Base-by-base conservation (phyloP, 2,888 invertebrate species). In the Aspidiotus destructor region DNA sequence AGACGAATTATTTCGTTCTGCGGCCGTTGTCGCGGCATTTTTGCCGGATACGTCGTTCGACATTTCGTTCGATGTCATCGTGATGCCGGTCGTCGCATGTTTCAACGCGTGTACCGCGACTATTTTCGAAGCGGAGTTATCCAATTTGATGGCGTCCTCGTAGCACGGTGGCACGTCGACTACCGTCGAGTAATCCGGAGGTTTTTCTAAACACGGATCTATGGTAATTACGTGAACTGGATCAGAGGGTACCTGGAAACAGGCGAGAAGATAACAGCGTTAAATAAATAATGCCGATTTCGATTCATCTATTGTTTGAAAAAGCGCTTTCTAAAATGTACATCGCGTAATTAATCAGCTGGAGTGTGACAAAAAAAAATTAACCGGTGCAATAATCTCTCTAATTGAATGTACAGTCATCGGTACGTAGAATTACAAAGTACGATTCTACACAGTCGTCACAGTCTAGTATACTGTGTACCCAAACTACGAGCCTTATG, bases 151-250 rank as follows among this genome's bases (percentile, higher is more conserved):
- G 60, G 86, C 86, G 75, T 86, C 86, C 75, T 86, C 86, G 77
- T 87, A 86, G 16, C 84, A 84, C 1, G 86, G 86, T 71, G 86
- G 86, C n/a, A 76, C 75, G 53, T 85, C 85, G 9, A 85, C 83
- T 65, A 86, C 85, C 8, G 84, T 81, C 75, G 86, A 86, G 77
- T 87, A 87, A 76, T 86, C 86, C 2, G 86, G 86, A 48, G 86
- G 86, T 76, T 87, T 87, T 75, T 85, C 85, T 52, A 67, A 44
- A 6, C 70, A 68, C 13, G 68, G 68, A 41, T 72, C 72, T n/a
- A 70, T 11, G 15, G 72, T 70, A 72, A 85, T 85, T 71, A 85
- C 83, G 77, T 85, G 85, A 73, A 85, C 83, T 53, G 84, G 83
- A 76, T 84, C 84, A 76, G 69, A 57, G 40, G 83, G 83, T 74